These are phyloP conservation scores for Rhopalosiphum padi DNA, from an alignment of 1,140 invertebrate genomes.

Conservation along the genomic window DNA sequence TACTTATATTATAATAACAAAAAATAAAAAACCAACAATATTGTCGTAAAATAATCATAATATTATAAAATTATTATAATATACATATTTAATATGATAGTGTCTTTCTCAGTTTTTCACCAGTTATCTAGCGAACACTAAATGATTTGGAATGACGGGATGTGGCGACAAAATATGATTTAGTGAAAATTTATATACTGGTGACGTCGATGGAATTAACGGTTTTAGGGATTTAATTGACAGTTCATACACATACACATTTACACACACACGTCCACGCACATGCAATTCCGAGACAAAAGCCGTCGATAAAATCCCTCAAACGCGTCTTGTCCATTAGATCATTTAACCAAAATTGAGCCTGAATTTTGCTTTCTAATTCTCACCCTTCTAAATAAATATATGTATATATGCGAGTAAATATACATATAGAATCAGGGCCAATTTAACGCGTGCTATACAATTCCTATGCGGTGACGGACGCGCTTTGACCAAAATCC, in stretches of 20 bases:
- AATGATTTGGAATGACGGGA: neutral
- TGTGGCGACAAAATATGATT: neutral
- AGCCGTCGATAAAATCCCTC: neutral
- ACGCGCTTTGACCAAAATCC: neutral
- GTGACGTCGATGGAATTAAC: neutral
- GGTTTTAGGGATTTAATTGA: conserved; percentile 3
- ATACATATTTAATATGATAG: too few species aligned
- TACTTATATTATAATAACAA: too few species aligned
- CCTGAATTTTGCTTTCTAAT: neutral
- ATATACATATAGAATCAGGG: neutral
- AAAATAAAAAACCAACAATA: too few species aligned
- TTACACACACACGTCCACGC: neutral
- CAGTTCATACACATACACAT: neutral
- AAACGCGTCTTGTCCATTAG: conserved; percentile 26
- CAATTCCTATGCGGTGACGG: neutral
- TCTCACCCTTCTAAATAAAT: neutral
- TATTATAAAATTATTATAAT: too few species aligned
- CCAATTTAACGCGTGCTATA: neutral
- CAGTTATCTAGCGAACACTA: neutral
- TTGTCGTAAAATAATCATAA: too few species aligned
- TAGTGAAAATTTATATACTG: neutral
- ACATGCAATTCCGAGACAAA: neutral
- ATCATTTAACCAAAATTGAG: neutral
- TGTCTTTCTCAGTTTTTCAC: neutral
- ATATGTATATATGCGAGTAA: neutral